Evolutionary conservation across 2,113 vertebrate species (phyloP).

Genomic region (Pangasianodon hypophthalmus): DNA sequence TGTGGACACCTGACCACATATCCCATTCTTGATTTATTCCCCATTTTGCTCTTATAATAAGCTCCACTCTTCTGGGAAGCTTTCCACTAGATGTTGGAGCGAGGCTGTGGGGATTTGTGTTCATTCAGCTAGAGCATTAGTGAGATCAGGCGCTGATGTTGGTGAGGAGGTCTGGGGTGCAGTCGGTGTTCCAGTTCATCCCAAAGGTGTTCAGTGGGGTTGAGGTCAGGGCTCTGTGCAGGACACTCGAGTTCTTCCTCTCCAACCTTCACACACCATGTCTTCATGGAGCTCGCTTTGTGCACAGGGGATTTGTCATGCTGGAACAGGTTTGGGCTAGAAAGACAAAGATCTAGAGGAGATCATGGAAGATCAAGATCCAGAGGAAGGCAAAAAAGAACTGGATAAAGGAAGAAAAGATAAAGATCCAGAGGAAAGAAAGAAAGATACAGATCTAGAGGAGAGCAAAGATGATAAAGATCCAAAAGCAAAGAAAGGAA

Average conservation of each 20-base stretch:
- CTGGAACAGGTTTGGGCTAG: background rate
- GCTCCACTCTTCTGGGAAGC: background rate
- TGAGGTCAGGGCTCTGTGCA: background rate
- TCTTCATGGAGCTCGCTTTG: background rate
- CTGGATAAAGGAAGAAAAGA: background rate
- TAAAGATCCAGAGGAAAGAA: background rate
- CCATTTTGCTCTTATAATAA: background rate
- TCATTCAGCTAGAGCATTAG: background rate
- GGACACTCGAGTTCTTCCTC: background rate
- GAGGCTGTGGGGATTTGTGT: background rate
- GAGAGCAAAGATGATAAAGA: too few species aligned
- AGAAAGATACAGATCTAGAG: background rate
- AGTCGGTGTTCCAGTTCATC: background rate
- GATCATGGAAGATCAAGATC: background rate
- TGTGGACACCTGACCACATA: background rate
- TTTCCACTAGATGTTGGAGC: background rate
- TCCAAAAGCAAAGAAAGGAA: background rate
- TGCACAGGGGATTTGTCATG: background rate
- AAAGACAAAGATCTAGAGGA: background rate
- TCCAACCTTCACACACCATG: background rate
- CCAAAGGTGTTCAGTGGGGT: background rate
- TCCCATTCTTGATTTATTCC: background rate
- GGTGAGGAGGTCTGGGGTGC: background rate
- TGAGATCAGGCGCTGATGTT: background rate
- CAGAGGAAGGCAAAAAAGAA: background rate